Base-by-base conservation (phyloP, 1,140 invertebrate genomes). In the Nasonia longicornis region DNA sequence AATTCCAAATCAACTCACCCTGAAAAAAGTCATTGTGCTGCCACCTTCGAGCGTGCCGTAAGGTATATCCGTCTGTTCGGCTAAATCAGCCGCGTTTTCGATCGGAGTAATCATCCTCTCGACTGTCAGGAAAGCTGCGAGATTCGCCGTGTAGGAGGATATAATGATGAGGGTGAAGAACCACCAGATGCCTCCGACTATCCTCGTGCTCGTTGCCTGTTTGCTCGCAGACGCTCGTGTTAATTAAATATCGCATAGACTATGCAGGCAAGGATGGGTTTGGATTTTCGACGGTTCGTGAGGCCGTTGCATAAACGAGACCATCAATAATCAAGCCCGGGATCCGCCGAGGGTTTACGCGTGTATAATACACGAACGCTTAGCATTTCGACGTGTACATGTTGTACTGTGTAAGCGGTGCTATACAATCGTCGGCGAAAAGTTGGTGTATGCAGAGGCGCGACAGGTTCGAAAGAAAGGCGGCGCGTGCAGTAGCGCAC, bases 151-250 rank as follows among this genome's bases (percentile, higher is more conserved):
- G 89, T 99, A 99, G 26, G 98, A 98, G 0, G 97, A 98, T 81
- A 99, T 97, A 87, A 99, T 98, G 87, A 99, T 99, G 22, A 99
- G 93, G 0, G 98, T 99, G 91, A 99, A 99, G 90, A 99, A 98
- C 97, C 98, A 99, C 98, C 98, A 99, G 83, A 98, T 98, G 8
- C 96, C 96, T 14, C 97, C 96, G 16, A 98, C 96, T 85, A 98
- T 97, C 81, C 97, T 92, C 3, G 97, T 98, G 3, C 97, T 98
- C 14, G 97, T 97, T 20, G 97, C 97, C 96, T 98, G 52, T n/a
- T 20, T 58, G 14, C 45, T 16, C 45, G 26, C 26, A 16, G 2
- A 48, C 2, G 4, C 45, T 14, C 45, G 45, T 12, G 12, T 58
- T 14, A 58, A 58, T 58, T 14, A 48, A 58, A n/a, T 58, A 20